Evolutionary conservation across 2,888 invertebrate species (phyloP).

Genomic region (Cantharis lateralis): DNA sequence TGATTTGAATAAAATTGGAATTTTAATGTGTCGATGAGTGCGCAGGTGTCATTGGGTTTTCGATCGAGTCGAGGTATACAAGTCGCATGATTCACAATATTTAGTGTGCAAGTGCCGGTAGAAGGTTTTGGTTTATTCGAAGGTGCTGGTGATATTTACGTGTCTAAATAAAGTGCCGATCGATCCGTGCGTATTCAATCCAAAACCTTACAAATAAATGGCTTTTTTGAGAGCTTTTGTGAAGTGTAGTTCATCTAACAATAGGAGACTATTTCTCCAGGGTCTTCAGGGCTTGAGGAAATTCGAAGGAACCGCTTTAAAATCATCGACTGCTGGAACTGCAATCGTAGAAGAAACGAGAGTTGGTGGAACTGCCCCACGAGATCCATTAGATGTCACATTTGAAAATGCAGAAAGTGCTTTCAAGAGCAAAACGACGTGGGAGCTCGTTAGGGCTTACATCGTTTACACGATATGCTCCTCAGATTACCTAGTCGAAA

Average conservation of each 20-base stretch:
- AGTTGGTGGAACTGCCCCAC: conserved; percentile 34
- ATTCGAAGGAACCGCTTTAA: conserved; percentile 45
- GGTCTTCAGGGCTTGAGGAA: conserved; percentile 39
- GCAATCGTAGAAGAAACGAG: conserved; percentile 20
- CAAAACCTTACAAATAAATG: conserved; percentile 43
- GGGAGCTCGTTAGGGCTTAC: conserved; percentile 88
- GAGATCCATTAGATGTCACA: conserved; percentile 78
- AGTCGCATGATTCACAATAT: neutral
- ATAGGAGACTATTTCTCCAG: conserved; percentile 39
- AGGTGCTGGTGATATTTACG: neutral
- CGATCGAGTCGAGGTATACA: neutral
- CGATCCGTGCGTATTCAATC: neutral
- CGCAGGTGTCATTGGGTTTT: neutral
- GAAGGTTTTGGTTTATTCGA: neutral
- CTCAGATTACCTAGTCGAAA: conserved; percentile 83
- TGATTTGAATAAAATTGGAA: neutral
- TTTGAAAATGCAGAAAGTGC: conserved; percentile 90
- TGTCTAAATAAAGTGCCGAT: neutral
- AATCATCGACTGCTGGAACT: conserved; percentile 40
- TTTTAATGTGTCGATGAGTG: neutral
- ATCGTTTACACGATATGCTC: conserved; percentile 92
- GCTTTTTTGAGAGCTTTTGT: conserved; percentile 58
- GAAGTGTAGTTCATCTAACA: conserved; percentile 54
- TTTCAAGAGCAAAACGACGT: conserved; percentile 94
- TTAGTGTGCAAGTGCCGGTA: neutral